Evolutionary conservation across 2,113 vertebrate species (phyloP), one percentile per base, ranked within the genome.

Genomic region (Ammodytes dubius): DNA sequence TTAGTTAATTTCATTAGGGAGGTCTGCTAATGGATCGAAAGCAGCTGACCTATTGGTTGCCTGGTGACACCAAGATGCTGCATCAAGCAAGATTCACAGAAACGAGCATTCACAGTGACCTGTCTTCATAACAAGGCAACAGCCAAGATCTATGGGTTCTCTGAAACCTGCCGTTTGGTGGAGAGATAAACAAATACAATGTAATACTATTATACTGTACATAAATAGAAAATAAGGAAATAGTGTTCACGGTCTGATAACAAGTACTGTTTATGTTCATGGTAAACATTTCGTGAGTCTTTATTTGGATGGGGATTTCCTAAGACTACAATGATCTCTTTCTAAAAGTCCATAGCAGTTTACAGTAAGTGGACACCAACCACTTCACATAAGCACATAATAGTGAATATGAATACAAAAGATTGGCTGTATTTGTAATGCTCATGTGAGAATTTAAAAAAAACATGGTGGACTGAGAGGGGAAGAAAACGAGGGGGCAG

Each of bases 1-100:
- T 56, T 1, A 49, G 35, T 39, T 49, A 63, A 68, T 12, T 35
- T 14, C 35, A 52, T 86, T 79, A 70, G 50, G 2, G 2, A 50
- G 17, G 56, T 40, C 35, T 13, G 27, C 14, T 70, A 70, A 82
- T 53, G 77, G 58, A 83, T 59, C 14, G 47, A 57, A 61, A 74
- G 53, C 69, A 56, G 47, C 35, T 56, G 50, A 61, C 37, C 70
- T 17, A 3, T 52, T 3, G 39, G 81, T 83, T 83, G 77, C 87
- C 69, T 61, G 39, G 87, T 59, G 71, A 88, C 71, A 8, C 64
- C 5, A 15, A 50, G 49, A 11, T 27, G 10, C 56, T 1, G 27
- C 56, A 14, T 67, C 37, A 3, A 46, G 70, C 53, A 45, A 27
- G 40, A 9, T 4, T 67, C 60, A 60, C 39, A 59, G 52, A 66